Evolutionary conservation across 2,113 vertebrate species (phyloP), one percentile per base, ranked within the genome.

Genomic region (Callipepla squamata): DNA sequence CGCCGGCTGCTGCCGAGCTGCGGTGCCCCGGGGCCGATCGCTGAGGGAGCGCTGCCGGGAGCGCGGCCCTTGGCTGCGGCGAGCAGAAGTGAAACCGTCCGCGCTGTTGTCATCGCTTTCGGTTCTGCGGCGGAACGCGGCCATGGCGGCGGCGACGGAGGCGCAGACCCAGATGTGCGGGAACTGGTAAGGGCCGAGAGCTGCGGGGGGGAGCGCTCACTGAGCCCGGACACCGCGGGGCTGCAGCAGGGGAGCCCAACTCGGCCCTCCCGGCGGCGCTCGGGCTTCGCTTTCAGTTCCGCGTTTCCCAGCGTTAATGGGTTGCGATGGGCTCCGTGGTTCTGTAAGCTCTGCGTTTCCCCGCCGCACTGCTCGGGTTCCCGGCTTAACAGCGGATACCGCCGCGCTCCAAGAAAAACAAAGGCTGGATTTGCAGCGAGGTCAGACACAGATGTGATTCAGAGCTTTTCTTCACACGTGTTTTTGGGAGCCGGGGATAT

Each of bases 141-240:
- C 95, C 19, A 98, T 98, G 94, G 97, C 97, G 4, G 97, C 98
- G 3, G 94, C 94, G 32, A 48, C 75, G 40, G 96, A 93, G 36
- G 96, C 90, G 80, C 97, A 97, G 68, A 95, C 96, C 28, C 96
- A 61, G 66, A 94, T 98, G 32, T 98, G 98, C 73, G 97, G 96
- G 36, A 98, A 98, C 87, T 98, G 98, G 98, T 98, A 87, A 97
- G 98, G 84, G 81, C 59, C 21, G 69, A 12, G 40, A 40, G 40
- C 40, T 13, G 40, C 40, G 40, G 40, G 40, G 11, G 40, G 40
- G 40, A 13, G 40, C 40, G 40, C 40, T 12, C 40, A 12, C 40
- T 40, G 40, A 40, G 40, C 40, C 40, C 40, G 11, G 13, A 40
- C 40, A 40, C 4, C 40, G 40, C 40, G 40, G 40, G 40, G 40